These are phyloP conservation scores for Lycaon pictus DNA, from an alignment of 2,113 vertebrate genomes.

Conservation along the genomic window DNA sequence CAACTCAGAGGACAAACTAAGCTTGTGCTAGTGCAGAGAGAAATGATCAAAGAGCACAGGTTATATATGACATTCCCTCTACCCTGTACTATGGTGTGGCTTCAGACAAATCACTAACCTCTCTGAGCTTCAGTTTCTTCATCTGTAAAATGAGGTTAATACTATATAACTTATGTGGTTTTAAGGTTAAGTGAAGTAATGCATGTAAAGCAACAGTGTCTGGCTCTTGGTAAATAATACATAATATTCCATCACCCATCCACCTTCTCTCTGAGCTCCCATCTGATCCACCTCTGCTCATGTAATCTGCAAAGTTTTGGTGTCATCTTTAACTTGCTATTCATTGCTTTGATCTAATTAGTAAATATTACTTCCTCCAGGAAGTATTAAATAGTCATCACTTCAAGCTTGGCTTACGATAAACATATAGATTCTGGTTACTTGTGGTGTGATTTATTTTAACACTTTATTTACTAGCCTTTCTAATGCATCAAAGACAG, in stretches of 20 bases:
- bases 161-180: background rate
- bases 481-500: background rate
- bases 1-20: background rate
- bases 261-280: background rate
- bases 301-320: background rate
- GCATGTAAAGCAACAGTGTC: background rate
- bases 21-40: background rate
- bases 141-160: background rate
- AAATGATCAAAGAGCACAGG: background rate
- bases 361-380: background rate
- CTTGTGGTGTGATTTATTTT: background rate
- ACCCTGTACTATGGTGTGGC: background rate
- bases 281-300: background rate
- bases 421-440: background rate
- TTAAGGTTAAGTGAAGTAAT: background rate
- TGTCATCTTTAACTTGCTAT: conserved; percentile 13
- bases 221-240: background rate
- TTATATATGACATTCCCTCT: background rate
- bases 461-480: background rate
- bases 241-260: background rate
- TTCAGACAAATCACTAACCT: conserved; percentile 13
- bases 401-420: background rate
- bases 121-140: conserved; percentile 35
- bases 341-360: conserved; percentile 16
- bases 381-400: background rate